Conservation (phyloP, 2,888 invertebrate genomes). For the Hyposoter didymator region DNA sequence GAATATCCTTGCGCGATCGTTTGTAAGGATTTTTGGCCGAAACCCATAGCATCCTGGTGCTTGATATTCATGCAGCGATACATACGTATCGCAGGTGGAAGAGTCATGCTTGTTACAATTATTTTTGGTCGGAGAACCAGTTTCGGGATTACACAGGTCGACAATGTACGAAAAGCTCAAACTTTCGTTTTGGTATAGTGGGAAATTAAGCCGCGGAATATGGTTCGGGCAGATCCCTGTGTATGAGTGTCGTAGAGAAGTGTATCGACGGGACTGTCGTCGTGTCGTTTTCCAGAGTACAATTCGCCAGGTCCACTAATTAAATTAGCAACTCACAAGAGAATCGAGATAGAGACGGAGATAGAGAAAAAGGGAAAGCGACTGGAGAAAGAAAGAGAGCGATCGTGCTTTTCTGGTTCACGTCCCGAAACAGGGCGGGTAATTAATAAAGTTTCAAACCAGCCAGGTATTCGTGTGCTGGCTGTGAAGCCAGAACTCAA, state of each 20-base stretch:
- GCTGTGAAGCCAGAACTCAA: neutral
- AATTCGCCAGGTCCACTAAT: slow-evolving; percentile 65
- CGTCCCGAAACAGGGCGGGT: slow-evolving; percentile 26
- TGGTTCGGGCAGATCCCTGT: slow-evolving; percentile 1
- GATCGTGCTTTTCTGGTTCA: slow-evolving; percentile 26
- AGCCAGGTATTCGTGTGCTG: slow-evolving; percentile 16
- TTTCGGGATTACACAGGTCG: slow-evolving; percentile 44
- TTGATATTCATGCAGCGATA: neutral
- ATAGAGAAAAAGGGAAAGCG: slow-evolving; percentile 11
- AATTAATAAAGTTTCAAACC: slow-evolving; percentile 65
- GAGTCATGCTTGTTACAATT: slow-evolving; percentile 28
- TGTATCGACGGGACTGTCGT: slow-evolving; percentile 50
- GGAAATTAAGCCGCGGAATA: slow-evolving; percentile 17
- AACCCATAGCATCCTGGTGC: neutral
- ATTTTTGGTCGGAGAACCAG: slow-evolving; percentile 58
- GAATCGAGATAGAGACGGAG: slow-evolving; percentile 14
- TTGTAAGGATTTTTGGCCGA: neutral
- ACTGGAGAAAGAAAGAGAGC: neutral
- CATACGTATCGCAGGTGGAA: neutral
- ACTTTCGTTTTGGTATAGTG: slow-evolving; percentile 50
- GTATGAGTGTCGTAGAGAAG: slow-evolving; percentile 7
- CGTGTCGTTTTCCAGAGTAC: slow-evolving; percentile 51
- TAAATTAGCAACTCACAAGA: slow-evolving; percentile 67
- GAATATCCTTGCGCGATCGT: no score
- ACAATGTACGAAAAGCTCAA: slow-evolving; percentile 40